Conservation (phyloP, 2,113 vertebrate species). For the Rattus rattus region DNA sequence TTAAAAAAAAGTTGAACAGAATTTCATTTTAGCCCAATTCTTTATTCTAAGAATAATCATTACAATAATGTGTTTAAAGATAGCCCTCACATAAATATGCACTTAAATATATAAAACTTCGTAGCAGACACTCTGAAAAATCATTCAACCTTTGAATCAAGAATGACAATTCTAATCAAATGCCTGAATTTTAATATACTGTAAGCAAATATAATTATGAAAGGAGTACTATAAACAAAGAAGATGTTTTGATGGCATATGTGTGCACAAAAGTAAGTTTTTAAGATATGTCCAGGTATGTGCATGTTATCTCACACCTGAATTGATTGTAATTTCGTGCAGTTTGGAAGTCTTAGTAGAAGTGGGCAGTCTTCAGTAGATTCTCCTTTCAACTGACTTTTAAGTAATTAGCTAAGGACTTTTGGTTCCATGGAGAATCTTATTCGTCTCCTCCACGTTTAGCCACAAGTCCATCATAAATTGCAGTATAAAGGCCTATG, state of each 20-base stretch:
- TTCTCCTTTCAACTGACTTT: conserved; percentile 43
- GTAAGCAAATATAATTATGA: not conserved
- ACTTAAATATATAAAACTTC: too few species aligned
- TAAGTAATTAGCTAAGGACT: conserved; percentile 29
- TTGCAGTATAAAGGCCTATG: not conserved
- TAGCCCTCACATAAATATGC: too few species aligned
- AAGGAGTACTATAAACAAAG: not conserved
- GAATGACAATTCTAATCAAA: not conserved
- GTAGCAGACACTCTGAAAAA: not conserved
- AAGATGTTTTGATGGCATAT: not conserved
- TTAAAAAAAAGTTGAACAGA: not conserved
- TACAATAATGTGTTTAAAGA: too few species aligned
- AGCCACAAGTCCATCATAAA: not conserved
- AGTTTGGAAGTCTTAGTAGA: conserved; percentile 40
- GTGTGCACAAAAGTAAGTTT: not conserved
- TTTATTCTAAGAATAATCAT: not conserved
- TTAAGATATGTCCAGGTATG: not conserved
- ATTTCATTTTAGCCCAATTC: not conserved
- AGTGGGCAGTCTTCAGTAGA: too few species aligned
- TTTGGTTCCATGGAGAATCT: not conserved
- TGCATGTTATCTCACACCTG: not conserved
- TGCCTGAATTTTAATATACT: not conserved
- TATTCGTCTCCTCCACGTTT: not conserved
- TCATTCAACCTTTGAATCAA: not conserved
- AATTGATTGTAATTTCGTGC: not conserved